Base-by-base conservation (phyloP, 1,140 invertebrate genomes). In the Wiebesia pumilae region DNA sequence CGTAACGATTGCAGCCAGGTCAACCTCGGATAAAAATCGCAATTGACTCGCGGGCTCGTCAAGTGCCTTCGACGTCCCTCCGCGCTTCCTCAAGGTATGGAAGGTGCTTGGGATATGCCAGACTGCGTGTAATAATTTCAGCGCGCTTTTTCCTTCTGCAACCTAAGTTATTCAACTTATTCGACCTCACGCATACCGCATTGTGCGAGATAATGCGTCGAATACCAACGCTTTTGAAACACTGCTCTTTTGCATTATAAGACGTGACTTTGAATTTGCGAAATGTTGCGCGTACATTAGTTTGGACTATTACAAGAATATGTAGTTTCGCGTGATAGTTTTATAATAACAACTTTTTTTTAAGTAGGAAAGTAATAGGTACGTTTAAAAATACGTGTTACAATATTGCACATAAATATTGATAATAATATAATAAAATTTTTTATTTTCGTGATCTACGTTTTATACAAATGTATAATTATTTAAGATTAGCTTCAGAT, bases 1-100 rank as follows among this genome's bases (percentile, higher is more conserved):
- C 30, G 19, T 54, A 81, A 81, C 65, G 62, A 81, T 81, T 62
- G 38, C 62, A 35, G 30, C n/a, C 24, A 14, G 81, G 65, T 71
- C 62, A 69, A 47, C 21, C 51, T 12, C 4, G 54, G 40, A 82
- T 71, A 82, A 2, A 62, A 82, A 82, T 71, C 81, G 47, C 47
- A 35, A 69, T 67, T 43, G 81, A 2, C n/a, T 33, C 0, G 58
- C 3, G 33, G 33, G 58, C 4, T 62, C 58, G 3, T 62, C 24
- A 10, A 54, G 51, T 12, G 51, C 51, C 16, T 2, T 16, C 51
- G 51, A 2, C 19, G 10, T 19, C 51, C 2, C 51, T 19, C 19
- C 10, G 10, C 51, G 19, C 51, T 54, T 54, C 10, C 51, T 54
- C 51, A 24, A 62, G 21, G 7, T 27, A 62, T 62, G 2, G 24